Evolutionary conservation across 2,113 vertebrate genomes (phyloP), one percentile per base, ranked within the genome.

Genomic region (Pomatorhinus ruficollis): DNA sequence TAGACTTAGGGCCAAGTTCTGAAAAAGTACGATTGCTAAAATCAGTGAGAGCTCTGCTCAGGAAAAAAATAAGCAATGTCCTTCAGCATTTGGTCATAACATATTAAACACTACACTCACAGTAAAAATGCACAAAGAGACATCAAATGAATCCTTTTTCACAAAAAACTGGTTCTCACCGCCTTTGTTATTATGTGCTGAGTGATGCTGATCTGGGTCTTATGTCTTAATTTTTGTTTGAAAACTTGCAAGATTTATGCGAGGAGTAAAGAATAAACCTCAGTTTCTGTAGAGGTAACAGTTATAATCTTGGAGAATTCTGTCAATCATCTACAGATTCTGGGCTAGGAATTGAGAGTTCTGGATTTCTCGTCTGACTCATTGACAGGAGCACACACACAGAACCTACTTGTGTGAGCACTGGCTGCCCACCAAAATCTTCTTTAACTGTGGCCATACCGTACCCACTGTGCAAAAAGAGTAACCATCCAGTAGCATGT

Each of bases 1-100:
- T 89, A 93, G 84, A 97, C 77, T 75, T 52, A 47, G 61, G 23
- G 31, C 53, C 66, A 78, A 70, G 31, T 84, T 91, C 63, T 84
- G 54, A 89, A 45, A 84, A 95, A 56, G 28, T 49, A 25, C 56
- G 70, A 1, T 56, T 56, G 60, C 33, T 83, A 66, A 90, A 90
- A 86, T 69, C 65, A 80, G 35, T 39, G 28, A 89, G 52, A 89
- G 68, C 30, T 82, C 61, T 15, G 11, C 33, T 52, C 12, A 79
- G 25, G n/a, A 74, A 81, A 74, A 82, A 66, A 11, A 53, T 8
- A 9, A 68, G 25, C 28, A 71, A 75, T 8, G 35, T 47, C 66
- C 24, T 87, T 64, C 28, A 84, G 15, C 20, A 83, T 53, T 87
- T 82, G 37, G 27, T 35, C 39, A 35, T 52, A 50, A 81, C 35